Evolutionary conservation across 1,140 invertebrate species (phyloP).

Genomic region (Bombus polaris): DNA sequence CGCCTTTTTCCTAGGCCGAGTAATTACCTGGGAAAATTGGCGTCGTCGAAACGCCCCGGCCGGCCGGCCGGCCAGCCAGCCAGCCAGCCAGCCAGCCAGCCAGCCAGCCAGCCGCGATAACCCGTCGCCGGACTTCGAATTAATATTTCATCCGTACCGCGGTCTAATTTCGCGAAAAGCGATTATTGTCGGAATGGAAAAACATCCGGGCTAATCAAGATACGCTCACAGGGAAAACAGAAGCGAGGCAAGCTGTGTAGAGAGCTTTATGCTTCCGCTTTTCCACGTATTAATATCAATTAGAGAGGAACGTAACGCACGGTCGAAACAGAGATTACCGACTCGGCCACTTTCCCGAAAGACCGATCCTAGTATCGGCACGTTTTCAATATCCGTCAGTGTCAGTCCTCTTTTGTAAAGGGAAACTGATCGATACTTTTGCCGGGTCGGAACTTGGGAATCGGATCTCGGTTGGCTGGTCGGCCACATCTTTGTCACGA

Average conservation of each 20-base stretch:
- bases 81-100: background rate
- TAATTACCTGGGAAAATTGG: constrained; percentile 44
- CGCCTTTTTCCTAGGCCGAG: constrained; percentile 11
- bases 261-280: background rate
- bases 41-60: constrained; percentile 2
- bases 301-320: background rate
- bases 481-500: background rate
- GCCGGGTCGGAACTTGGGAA: background rate
- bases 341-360: background rate
- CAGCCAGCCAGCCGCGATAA: constrained; percentile 8
- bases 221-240: background rate
- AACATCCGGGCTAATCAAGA: constrained; percentile 28
- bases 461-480: background rate
- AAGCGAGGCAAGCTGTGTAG: too few relatives aligned
- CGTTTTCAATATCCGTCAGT: background rate
- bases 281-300: background rate
- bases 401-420: background rate
- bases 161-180: constrained; percentile 39
- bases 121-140: constrained; percentile 32
- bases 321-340: background rate
- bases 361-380: background rate
- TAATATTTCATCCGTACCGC: constrained; percentile 34
- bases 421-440: background rate
- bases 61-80: background rate
- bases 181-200: constrained; percentile 30